Conservation (phyloP, 2,888 invertebrate genomes). For the Synergus laeviventris region DNA sequence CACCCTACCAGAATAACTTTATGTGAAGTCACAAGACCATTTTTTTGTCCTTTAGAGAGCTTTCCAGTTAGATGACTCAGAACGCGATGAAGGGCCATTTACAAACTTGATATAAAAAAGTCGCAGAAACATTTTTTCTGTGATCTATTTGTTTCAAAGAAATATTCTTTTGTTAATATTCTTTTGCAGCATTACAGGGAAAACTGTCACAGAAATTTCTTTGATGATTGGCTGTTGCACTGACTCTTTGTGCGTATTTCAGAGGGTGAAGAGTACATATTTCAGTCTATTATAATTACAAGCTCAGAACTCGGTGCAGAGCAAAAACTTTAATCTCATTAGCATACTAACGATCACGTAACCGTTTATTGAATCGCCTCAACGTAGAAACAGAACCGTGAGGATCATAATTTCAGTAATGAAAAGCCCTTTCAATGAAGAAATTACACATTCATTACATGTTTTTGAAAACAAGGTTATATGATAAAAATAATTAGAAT, state of each 20-base stretch:
- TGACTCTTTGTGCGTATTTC: not conserved
- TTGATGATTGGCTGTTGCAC: not conserved
- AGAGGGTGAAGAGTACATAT: not conserved
- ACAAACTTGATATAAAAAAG: too few relatives aligned
- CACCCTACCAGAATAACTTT: constrained; percentile 24
- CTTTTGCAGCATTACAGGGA: too few relatives aligned
- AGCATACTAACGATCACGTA: constrained; percentile 18
- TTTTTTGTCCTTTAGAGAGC: not conserved
- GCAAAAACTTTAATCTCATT: constrained; percentile 8
- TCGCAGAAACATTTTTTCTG: not conserved
- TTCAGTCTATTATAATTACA: not conserved
- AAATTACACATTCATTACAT: not conserved
- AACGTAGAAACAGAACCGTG: not conserved
- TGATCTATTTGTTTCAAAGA: not conserved
- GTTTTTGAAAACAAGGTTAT: not conserved
- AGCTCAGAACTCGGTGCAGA: not conserved
- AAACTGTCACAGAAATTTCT: not conserved
- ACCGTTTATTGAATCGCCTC: not conserved
- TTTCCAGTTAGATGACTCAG: not conserved
- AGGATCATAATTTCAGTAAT: constrained; percentile 20
- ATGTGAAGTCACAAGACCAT: not conserved
- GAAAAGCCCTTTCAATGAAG: not conserved
- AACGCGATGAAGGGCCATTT: too few relatives aligned
- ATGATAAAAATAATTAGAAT: too few relatives aligned
- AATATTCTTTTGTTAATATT: not conserved